A percentile compares a stretch with the other conserved stretches of the same genome.
phyloP scores from a whole-genome alignment of 1,140 invertebrate species.

The Brevipalpus yothersi region DNA sequence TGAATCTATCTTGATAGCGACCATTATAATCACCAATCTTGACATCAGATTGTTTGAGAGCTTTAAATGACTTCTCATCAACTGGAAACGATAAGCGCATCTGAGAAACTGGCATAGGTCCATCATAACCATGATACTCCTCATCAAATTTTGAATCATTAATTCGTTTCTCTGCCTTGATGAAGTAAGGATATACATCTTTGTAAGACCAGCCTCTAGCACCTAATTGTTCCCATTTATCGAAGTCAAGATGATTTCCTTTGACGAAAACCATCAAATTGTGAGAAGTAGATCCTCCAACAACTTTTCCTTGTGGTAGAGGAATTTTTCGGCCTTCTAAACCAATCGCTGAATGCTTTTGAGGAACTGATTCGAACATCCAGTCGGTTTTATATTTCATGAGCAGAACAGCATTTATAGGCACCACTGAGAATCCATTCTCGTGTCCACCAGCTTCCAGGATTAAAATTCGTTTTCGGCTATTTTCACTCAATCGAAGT shows the following conservation, averaged over 20 bases:
- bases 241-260: conserved; percentile 70
- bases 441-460: neutral
- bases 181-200: conserved; percentile 30
- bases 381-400: conserved; percentile 65
- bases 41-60: too few relatives aligned
- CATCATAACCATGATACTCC: too few relatives aligned
- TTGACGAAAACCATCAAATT: conserved; percentile 86
- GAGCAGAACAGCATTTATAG: conserved; percentile 17
- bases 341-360: conserved; percentile 41
- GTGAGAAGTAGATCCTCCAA: conserved; percentile 58
- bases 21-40: too few relatives aligned
- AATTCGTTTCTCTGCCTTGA: conserved; percentile 19
- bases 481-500: neutral
- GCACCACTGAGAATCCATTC: neutral
- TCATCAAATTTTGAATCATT: too few relatives aligned
- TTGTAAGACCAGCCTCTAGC: conserved; percentile 43
- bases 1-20: too few relatives aligned
- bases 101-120: too few relatives aligned
- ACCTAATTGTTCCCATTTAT: conserved; percentile 54
- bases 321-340: conserved; percentile 27
- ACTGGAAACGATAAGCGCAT: too few relatives aligned
- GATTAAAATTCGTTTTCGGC: neutral
- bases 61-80: too few relatives aligned
- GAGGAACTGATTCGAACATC: conserved; percentile 71
- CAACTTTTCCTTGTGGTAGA: conserved; percentile 9